Percentiles rank a stretch among this genome's conserved stretches.
phyloP scores from a whole-genome alignment of 2,888 invertebrate genomes.

The Lepeophtheirus nordmannii region DNA sequence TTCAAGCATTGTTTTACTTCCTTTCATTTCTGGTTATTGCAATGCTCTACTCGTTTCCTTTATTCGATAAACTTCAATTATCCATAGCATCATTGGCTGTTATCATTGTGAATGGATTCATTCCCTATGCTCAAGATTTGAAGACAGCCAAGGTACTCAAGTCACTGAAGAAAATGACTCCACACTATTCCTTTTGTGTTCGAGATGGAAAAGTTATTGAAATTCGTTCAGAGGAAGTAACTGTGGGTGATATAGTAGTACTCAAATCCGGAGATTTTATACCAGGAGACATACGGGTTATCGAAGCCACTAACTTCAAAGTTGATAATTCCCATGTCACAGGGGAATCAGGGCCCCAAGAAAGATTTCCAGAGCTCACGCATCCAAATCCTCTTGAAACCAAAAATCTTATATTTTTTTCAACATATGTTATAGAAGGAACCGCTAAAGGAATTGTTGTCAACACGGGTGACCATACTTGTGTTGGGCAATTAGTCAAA shows the following conservation, averaged over 20 bases:
- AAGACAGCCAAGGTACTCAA: conserved; percentile 98
- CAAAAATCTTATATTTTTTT: conserved; percentile 86
- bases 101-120: conserved; percentile 93
- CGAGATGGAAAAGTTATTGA: conserved; percentile 39
- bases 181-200: conserved; percentile 40
- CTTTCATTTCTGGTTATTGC: conserved; percentile 53
- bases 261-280: conserved; percentile 98
- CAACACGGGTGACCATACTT: conserved; percentile 85
- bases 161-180: conserved; percentile 95
- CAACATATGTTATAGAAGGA: conserved; percentile 83
- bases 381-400: conserved; percentile 89
- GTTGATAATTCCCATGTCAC: conserved; percentile 86
- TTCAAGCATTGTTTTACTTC: conserved; percentile 54
- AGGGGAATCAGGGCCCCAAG: conserved; percentile 86
- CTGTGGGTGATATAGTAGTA: conserved; percentile 92
- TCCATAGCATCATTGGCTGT: conserved; percentile 87
- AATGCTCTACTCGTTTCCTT: conserved; percentile 42
- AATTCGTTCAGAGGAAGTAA: conserved; percentile 45
- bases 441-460: conserved; percentile 79
- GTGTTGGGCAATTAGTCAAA: conserved; percentile 90
- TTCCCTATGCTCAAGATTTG: conserved; percentile 94
- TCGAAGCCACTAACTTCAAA: conserved; percentile 81
- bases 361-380: conserved; percentile 72
- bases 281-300: conserved; percentile 91
- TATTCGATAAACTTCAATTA: conserved; percentile 54